Evolutionary conservation across 2,888 invertebrate genomes (phyloP), one percentile per base, ranked within the genome.

Genomic region (Ashinkailepas kermadecensis): DNA sequence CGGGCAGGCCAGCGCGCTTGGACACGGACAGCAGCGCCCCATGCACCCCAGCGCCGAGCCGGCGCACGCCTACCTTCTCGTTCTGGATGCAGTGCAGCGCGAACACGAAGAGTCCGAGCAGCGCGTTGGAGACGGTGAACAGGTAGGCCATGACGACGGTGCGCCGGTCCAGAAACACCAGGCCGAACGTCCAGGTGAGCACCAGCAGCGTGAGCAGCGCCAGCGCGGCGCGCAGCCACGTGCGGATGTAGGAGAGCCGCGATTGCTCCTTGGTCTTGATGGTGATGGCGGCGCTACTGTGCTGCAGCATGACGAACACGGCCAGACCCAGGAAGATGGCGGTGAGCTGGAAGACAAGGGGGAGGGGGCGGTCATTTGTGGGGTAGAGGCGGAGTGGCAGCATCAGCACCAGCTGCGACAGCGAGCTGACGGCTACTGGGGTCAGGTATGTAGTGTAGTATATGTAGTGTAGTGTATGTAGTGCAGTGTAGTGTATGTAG

Each of bases 211-310:
- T 81, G 70, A 84, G 82, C 78, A 84, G 81, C 10, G 81, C 81
- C 23, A 83, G 82, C 15, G 84, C 83, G 15, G 83, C 83, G 54
- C 84, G 78, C 74, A 84, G 81, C 84, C 84, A 84, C 23, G 82
- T 81, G 81, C 84, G 83, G 81, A 21, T 80, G 82, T 78, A 58
- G n/a, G 59, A 78, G 78, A 95, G 89, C 85, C 95, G 92, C n/a
- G 95, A 93, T 87, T 95, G 95, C 87, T 96, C 95, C 87, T 96
- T 95, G 86, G 94, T 94, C 87, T 95, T 95, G 88, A 92, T 90
- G 39, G 91, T 90, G 82, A 95, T 91, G 95, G 82, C 93, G 93
- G 87, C 74, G 74, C 74, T 74, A 21, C 74, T 74, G 74, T 74
- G 74, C 74, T 74, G 74, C 54, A 95, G 95, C 95, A 97, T 95